Evolutionary conservation across 2,888 invertebrate genomes (phyloP), one percentile per base, ranked within the genome.

Genomic region (Metalampra italica): DNA sequence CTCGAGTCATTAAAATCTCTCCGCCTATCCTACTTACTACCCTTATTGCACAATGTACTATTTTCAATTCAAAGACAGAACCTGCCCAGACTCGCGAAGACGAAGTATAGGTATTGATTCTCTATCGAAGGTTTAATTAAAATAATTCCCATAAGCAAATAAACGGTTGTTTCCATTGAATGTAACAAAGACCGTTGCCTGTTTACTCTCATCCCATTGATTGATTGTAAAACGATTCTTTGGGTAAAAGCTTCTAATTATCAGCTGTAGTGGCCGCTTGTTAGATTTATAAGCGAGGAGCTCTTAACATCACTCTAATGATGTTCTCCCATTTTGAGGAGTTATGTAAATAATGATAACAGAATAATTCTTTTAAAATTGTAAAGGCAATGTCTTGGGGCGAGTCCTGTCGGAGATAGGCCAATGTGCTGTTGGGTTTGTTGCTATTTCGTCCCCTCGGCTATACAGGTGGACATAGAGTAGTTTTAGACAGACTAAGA

Each of bases 231-330:
- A 40, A 29, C 40, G 15, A 40, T 15, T 22, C 40, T 40, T 15
- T 0, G n/a, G 7, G 8, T 15, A 41, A 40, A 32, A 39, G 15
- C 13, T 12, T 37, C 13, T 50, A 47, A 52, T 52, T 54, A 36
- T 36, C 36, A n/a, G n/a, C 36, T 8, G 36, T 36, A 36, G 3
- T 9, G 11, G 47, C 46, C 32, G 32, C 46, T 46, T 50, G 48
- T 44, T 48, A 46, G 36, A 22, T 34, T 29, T 22, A 30, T 32
- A 15, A 41, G 42, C 15, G 38, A 30, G 37, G 8, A n/a, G 36
- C 14, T 36, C 45, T 34, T 50, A 49, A 49, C 50, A 49, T 52
- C 45, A 47, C 45, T 38, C 43, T 55, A 55, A 55, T 51, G 52
- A 53, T 15, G 40, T 15, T 29, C 11, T 29, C 22, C 13, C 11